Evolutionary conservation across 1,140 invertebrate species (phyloP).

Genomic region (Bombus vancouverensis): DNA sequence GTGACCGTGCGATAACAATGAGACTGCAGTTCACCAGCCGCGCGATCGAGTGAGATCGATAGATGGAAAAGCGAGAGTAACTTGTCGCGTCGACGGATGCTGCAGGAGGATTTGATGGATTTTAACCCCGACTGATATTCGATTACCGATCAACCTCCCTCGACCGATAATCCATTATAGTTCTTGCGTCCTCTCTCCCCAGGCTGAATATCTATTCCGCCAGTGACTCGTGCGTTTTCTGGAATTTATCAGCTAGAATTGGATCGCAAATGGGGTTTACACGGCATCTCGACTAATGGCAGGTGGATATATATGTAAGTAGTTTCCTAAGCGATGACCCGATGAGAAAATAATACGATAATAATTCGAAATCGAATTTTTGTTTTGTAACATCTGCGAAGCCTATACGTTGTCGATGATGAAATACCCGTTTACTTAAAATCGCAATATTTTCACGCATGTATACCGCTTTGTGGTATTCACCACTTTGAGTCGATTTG

Average conservation of each 20-base stretch:
- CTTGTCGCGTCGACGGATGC: conserved; percentile 42
- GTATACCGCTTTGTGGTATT: too few relatives aligned
- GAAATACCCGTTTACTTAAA: background rate
- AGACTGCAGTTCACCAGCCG: background rate
- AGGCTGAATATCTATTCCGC: conserved; percentile 42
- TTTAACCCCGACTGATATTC: conserved; percentile 79
- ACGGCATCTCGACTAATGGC: conserved; percentile 56
- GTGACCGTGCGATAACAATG: conserved; percentile 8
- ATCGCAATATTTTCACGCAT: background rate
- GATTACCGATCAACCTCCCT: conserved; percentile 74
- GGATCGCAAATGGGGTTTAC: conserved; percentile 74
- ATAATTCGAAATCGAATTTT: background rate
- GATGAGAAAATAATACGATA: background rate
- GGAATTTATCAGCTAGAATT: conserved; percentile 78
- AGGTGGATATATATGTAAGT: conserved; percentile 11
- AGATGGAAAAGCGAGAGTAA: conserved; percentile 26
- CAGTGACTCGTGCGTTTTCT: conserved; percentile 74
- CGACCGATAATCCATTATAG: conserved; percentile 78
- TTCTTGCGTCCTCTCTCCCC: conserved; percentile 72
- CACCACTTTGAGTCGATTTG: too few relatives aligned
- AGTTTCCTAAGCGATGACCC: conserved; percentile 45
- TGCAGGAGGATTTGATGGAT: conserved; percentile 75
- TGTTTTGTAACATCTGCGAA: background rate
- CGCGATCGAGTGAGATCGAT: background rate
- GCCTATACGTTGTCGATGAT: background rate